Conservation (phyloP, 2,888 invertebrate genomes). For the Ectropis crepuscularia region DNA sequence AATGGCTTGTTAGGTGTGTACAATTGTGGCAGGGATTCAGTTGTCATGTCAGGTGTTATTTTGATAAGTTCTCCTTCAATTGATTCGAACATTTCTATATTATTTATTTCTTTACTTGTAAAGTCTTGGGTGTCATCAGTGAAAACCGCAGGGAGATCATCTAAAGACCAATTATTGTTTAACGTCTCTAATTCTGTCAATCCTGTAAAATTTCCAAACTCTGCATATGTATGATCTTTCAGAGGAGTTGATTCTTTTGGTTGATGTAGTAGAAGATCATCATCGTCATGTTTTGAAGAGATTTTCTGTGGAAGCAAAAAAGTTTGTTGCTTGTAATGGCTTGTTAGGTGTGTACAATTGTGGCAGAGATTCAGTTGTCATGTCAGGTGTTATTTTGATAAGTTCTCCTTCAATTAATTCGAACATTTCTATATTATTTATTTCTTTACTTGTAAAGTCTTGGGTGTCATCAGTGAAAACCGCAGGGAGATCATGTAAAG, state of each 20-base stretch:
- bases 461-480: background rate
- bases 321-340: background rate
- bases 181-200: background rate
- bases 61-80: background rate
- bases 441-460: background rate
- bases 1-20: background rate
- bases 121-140: background rate
- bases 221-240: background rate
- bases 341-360: background rate
- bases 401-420: slow-evolving; percentile 2
- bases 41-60: slow-evolving; percentile 1
- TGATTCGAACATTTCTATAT: background rate
- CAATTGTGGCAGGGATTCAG: too few relatives aligned
- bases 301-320: background rate
- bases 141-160: background rate
- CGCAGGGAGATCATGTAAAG: background rate
- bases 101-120: background rate
- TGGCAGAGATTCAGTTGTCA: too few relatives aligned
- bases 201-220: slow-evolving; percentile 3
- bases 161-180: background rate
- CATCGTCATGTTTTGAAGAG: background rate
- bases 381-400: background rate
- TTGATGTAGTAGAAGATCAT: background rate
- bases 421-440: slow-evolving; percentile 1
- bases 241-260: background rate